Percentiles rank a stretch among this genome's conserved stretches.
Conservation (phyloP, 2,113 vertebrate species). For the western clawed frog (Xenopus tropicalis) region DNA sequence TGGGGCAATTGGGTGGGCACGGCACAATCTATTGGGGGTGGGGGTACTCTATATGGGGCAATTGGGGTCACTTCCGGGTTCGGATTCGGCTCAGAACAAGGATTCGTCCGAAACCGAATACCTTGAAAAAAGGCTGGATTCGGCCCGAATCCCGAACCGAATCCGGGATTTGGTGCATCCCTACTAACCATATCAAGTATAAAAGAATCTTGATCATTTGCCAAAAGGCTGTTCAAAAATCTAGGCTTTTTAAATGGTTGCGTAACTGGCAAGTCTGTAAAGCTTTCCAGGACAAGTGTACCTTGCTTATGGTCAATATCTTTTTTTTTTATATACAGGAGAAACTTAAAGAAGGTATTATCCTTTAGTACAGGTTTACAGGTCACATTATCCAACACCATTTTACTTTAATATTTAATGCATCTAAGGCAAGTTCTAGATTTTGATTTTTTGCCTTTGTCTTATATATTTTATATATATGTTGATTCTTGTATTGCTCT, state of each 20-base stretch:
- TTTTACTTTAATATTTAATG: conserved; percentile 39
- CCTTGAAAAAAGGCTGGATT: too few species aligned
- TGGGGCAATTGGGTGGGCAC: too few species aligned
- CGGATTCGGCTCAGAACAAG: too few species aligned
- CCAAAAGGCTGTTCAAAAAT: neutral
- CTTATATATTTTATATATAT: neutral
- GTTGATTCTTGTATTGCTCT: conserved; percentile 1
- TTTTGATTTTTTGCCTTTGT: neutral
- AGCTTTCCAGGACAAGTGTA: conserved; percentile 16
- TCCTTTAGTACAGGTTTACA: neutral
- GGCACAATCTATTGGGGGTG: too few species aligned
- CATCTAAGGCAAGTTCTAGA: neutral
- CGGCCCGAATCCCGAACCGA: too few species aligned
- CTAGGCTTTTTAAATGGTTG: neutral
- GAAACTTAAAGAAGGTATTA: neutral
- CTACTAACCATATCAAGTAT: conserved; percentile 42
- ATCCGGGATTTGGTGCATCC: too few species aligned
- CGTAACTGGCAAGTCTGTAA: neutral
- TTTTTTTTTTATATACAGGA: neutral
- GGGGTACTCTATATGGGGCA: too few species aligned
- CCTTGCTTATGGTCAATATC: neutral
- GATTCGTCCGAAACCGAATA: too few species aligned
- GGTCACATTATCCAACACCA: conserved; percentile 7
- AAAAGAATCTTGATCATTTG: conserved; percentile 25
- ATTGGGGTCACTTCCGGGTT: too few species aligned